Percentiles rank a stretch among this genome's conserved stretches.
These are phyloP conservation scores for Tribolium madens DNA, from an alignment of 1,140 invertebrate genomes.

Conservation along the genomic window DNA sequence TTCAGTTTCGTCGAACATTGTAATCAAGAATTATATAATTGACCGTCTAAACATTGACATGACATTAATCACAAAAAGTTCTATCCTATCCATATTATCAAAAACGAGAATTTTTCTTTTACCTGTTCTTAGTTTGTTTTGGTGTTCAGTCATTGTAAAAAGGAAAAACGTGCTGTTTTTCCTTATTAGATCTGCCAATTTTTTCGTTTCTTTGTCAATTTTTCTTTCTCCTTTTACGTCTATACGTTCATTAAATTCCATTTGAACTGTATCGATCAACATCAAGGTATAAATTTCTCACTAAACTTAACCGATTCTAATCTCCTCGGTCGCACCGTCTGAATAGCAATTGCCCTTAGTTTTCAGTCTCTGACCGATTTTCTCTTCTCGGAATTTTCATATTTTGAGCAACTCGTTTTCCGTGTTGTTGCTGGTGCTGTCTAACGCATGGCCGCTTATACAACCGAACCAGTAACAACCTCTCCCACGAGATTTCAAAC, in stretches of 20 bases:
- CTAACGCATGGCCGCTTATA: conserved; percentile 24
- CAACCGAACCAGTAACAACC: conserved; percentile 26
- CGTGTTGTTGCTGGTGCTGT: conserved; percentile 3
- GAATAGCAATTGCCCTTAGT: conserved; percentile 34
- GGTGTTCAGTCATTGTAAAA: background rate
- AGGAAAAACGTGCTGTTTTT: conserved; percentile 17
- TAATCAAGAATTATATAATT: conserved; percentile 12
- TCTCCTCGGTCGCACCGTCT: conserved; percentile 29
- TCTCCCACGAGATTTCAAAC: conserved; percentile 26
- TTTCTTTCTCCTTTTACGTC: conserved; percentile 17
- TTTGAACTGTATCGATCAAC: conserved; percentile 32
- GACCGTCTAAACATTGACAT: background rate
- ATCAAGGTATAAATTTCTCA: conserved; percentile 31
- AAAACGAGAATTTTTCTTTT: background rate
- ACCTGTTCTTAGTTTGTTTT: background rate
- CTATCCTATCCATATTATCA: too few species aligned
- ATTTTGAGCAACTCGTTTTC: conserved; percentile 14
- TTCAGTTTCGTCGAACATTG: conserved; percentile 6
- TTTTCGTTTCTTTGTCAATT: conserved; percentile 15
- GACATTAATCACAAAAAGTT: conserved; percentile 2
- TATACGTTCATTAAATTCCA: conserved; percentile 19
- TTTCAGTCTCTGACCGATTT: conserved; percentile 19
- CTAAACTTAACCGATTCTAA: conserved; percentile 37
- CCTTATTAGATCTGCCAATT: conserved; percentile 24
- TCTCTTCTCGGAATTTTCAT: conserved; percentile 15